Evolutionary conservation across 2,888 invertebrate species (phyloP), one percentile per base, ranked within the genome.

Genomic region (Drosophila sordidula): DNA sequence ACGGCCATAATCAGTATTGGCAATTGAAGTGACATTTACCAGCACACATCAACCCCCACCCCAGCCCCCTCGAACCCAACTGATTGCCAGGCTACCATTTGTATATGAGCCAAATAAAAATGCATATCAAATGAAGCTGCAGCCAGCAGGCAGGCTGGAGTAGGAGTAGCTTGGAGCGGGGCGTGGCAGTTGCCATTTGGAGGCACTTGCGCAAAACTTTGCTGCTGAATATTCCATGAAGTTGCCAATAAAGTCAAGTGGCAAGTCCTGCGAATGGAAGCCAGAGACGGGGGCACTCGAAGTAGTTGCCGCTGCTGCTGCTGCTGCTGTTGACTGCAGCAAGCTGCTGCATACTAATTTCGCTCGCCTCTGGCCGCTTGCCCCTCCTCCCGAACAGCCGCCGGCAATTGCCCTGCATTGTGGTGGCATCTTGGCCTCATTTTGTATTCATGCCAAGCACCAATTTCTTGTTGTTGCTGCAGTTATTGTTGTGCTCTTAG

Each of bases 361-460:
- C 50, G 46, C 41, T 44, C 41, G 12, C 34, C n/a, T 38, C 42
- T 11, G 36, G 5, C 18, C 38, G 6, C 45, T n/a, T 18, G 4
- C 8, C 8, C n/a, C 34, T 8, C n/a, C 39, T 12, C 29, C 25
- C 16, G 22, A 6, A 14, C 14, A 14, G 50, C 29, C 18, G 29
- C 4, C 1, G 34, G 12, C 34, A 34, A 29, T 29, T 49, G 32
- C 38, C 44, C 62, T 70, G 88, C 85, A 82, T 68, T 87, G 83
- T 82, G 83, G 83, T 81, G 79, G 76, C 70, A 76, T 82, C 88
- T 85, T 73, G 72, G 70, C 82, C 70, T 87, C 81, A 90, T 90
- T 90, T 87, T 81, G 89, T 85, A 91, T 91, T 90, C 91, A 91
- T 91, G 87, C 79, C 88, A 90, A 90, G 91, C 89, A 90, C 87